These are phyloP conservation scores for Agrotis exclamationis DNA, from an alignment of 2,888 invertebrate species.

Conservation along the genomic window DNA sequence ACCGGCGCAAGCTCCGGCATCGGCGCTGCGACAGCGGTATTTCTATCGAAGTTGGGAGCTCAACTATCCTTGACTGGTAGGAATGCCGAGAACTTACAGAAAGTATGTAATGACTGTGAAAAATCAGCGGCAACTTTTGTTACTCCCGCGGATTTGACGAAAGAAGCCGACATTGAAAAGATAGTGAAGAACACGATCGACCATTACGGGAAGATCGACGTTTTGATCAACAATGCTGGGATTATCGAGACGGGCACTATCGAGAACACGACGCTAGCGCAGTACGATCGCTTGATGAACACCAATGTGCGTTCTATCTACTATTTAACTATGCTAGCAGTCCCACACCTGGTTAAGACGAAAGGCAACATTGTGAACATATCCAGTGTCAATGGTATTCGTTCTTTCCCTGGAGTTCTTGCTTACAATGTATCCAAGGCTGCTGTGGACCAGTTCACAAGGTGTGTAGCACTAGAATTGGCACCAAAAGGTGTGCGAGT, in stretches of 20 bases:
- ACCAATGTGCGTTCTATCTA: slow-evolving; percentile 96
- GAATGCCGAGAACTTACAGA: slow-evolving; percentile 92
- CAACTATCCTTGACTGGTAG: slow-evolving; percentile 94
- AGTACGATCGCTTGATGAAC: slow-evolving; percentile 97
- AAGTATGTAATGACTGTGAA: slow-evolving; percentile 83
- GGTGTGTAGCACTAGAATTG: slow-evolving; percentile 97
- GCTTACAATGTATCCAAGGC: slow-evolving; percentile 98
- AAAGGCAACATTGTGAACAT: slow-evolving; percentile 99
- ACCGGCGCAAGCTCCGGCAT: slow-evolving; percentile 97
- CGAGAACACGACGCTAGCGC: slow-evolving; percentile 96
- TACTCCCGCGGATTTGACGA: slow-evolving; percentile 93
- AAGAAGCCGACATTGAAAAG: slow-evolving; percentile 93
- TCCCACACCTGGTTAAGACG: slow-evolving; percentile 95
- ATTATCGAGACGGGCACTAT: slow-evolving; percentile 95
- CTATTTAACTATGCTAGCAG: slow-evolving; percentile 96
- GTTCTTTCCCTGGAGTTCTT: slow-evolving; percentile 97
- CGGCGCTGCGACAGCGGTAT: slow-evolving; percentile 95
- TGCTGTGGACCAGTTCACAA: slow-evolving; percentile 98
- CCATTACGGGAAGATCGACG: slow-evolving; percentile 95
- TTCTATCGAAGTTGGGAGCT: slow-evolving; percentile 94
- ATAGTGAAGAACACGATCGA: slow-evolving; percentile 94
- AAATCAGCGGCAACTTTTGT: slow-evolving; percentile 86
- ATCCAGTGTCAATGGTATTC: slow-evolving; percentile 97
- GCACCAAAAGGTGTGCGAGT: slow-evolving; percentile 96
- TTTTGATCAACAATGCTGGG: slow-evolving; percentile 98